Evolutionary conservation across 2,113 vertebrate genomes (phyloP), one percentile per base, ranked within the genome.

Genomic region (Suncus etruscus): DNA sequence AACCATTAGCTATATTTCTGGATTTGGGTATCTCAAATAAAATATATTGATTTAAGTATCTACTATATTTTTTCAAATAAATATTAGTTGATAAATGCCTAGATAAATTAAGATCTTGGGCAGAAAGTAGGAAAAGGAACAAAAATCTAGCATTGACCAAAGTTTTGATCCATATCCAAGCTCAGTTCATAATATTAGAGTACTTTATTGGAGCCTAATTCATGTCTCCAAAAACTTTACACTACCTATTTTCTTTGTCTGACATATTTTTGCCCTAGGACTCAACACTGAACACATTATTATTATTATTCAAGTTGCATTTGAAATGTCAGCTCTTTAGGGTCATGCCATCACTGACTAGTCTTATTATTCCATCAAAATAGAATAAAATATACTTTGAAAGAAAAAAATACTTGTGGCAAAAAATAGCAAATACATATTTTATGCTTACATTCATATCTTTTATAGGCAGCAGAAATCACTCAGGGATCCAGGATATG

Each of bases 11-110:
- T 83, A 0, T 31, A 75, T 11, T 4, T 25, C 16, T 66, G 15
- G 16, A 9, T 12, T 79, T 79, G 20, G 6, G 31, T 61, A 94
- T 86, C 25, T 87, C 91, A 94, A 22, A 70, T 91, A 82, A 73
- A 6, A 39, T 73, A 61, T 11, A 47, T 22, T 91, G 2, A 6
- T 75, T 74, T 12, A 45, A 83, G 61, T 0, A 31, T 61, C 9
- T 81, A 14, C 22, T 7, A 4, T 69, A 7, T 66, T 86, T 86
- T 88, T 65, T 29, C 58, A 91, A 82, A 78, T 83, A 58, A 63
- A 75, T 74, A 48, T 73, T 61, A 61, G 58, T 61, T 61, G 58
- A 61, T 4, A 75, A 81, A 12, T 12, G 74, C 83, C 8, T 83
- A 16, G 89, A 75, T 11, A 93, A 89, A 94, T 25, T 7, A n/a